Conservation (phyloP, 1,140 invertebrate genomes). For the Meteorus sp. region DNA sequence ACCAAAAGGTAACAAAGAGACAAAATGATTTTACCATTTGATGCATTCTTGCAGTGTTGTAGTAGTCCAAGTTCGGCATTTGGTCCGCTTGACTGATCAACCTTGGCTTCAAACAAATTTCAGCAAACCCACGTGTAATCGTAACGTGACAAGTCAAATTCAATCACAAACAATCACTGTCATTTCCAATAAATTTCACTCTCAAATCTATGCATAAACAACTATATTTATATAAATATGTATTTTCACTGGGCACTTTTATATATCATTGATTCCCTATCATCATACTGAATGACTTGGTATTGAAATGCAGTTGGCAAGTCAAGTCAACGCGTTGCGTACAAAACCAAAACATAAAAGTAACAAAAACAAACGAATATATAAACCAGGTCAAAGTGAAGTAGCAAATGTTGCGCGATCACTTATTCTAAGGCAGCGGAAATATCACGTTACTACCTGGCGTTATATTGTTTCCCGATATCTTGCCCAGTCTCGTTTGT, state of each 20-base stretch:
- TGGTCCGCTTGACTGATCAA: constrained; percentile 27
- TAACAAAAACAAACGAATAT: neutral
- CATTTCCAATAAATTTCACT: neutral
- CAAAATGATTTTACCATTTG: constrained; percentile 53
- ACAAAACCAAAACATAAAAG: no score
- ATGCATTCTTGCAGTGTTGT: constrained; percentile 58
- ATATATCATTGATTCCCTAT: no score
- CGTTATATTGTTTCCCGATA: constrained; percentile 53
- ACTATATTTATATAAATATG: no score
- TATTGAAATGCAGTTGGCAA: no score
- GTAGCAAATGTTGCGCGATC: neutral
- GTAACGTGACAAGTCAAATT: neutral
- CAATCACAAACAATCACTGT: constrained; percentile 7
- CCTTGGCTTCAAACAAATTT: neutral
- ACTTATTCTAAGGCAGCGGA: constrained; percentile 30
- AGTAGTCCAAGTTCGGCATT: constrained; percentile 60
- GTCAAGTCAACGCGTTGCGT: no score
- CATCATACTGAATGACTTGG: no score
- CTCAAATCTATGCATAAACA: neutral
- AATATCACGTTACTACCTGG: constrained; percentile 44
- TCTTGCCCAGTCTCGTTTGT: constrained; percentile 40
- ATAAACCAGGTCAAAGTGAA: neutral
- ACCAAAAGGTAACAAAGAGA: no score
- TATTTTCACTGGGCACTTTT: no score
- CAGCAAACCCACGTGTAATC: neutral